Conservation (phyloP, 2,888 invertebrate species). For the Petrolisthes cinctipes region DNA sequence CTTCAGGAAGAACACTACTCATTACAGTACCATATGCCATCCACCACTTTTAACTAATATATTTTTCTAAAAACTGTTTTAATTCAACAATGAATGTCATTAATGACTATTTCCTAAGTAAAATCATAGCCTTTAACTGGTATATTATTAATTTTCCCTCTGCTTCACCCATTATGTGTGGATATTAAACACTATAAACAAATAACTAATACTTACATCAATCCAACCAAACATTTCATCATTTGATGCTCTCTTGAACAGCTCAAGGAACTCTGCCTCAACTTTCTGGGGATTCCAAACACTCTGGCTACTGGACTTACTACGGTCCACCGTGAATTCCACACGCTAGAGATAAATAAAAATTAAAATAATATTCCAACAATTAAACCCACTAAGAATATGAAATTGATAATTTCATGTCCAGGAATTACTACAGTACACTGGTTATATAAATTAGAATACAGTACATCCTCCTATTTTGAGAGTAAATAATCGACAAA, state of each 20-base stretch:
- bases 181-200: too few species aligned
- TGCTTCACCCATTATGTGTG: neutral
- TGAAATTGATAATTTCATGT: neutral
- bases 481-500: too few species aligned
- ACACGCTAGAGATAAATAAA: constrained; percentile 28
- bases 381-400: neutral
- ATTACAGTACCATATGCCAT: too few species aligned
- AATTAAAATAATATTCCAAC: neutral
- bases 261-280: constrained; percentile 52
- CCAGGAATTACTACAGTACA: too few species aligned
- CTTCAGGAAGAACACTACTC: too few species aligned
- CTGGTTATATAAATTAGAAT: too few species aligned
- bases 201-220: constrained; percentile 44
- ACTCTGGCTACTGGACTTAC: constrained; percentile 44
- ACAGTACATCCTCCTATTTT: too few species aligned
- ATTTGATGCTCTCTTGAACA: constrained; percentile 60
- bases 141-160: neutral
- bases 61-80: neutral
- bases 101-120: neutral
- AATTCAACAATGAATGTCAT: neutral
- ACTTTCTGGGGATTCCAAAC: constrained; percentile 53
- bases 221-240: constrained; percentile 63
- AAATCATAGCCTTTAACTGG: neutral
- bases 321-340: constrained; percentile 48
- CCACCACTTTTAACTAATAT: neutral